Percentiles rank a stretch among this genome's conserved stretches.
Conservation (phyloP, 2,797 vertebrate genomes). For the Premnoplex brunnescens region DNA sequence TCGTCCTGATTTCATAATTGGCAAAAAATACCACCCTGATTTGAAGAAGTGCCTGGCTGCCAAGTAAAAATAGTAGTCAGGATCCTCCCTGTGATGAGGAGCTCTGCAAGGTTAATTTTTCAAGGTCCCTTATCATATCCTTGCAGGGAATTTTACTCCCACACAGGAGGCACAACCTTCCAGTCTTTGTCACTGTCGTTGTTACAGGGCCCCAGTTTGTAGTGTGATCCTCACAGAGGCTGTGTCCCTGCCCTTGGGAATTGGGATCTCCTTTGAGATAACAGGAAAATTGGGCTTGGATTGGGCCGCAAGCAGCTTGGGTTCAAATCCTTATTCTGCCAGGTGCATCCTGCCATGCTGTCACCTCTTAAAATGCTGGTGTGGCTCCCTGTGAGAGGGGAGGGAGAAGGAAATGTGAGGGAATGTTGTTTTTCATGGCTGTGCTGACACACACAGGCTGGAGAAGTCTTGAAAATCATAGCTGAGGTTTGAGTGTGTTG, state of each 20-base stretch:
- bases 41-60: neutral
- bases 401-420: neutral
- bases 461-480: neutral
- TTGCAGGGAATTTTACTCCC: neutral
- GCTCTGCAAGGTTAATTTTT: constrained; percentile 9
- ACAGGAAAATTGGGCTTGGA: neutral
- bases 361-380: neutral
- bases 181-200: neutral
- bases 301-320: neutral
- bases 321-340: neutral
- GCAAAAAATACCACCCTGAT: neutral
- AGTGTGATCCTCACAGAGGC: neutral
- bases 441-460: neutral
- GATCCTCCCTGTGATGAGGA: neutral
- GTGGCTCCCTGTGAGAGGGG: neutral
- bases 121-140: neutral
- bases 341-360: neutral
- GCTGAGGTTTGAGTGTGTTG: neutral
- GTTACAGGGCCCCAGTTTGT: neutral
- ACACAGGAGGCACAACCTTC: neutral
- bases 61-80: constrained; percentile 9
- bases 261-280: neutral
- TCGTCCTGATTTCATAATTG: constrained; percentile 32
- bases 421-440: neutral
- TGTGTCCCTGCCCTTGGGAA: neutral